A percentile compares a stretch with the other conserved stretches of the same genome.
Evolutionary conservation across 2,888 invertebrate genomes (phyloP).

Genomic region (Sympetrum striolatum): DNA sequence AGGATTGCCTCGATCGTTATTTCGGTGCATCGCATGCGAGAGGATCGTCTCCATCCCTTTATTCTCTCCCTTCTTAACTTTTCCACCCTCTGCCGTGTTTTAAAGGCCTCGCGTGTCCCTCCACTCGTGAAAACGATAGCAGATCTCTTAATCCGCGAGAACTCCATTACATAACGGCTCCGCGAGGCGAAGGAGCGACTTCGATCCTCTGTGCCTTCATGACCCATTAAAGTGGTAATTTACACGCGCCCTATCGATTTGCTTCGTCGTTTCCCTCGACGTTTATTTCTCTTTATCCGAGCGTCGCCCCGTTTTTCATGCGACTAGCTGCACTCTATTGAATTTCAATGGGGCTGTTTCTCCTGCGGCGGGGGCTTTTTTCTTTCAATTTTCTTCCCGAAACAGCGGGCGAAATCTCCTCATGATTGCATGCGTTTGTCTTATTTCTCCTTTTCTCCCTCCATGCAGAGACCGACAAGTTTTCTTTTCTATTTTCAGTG

Average conservation of each 20-base stretch:
- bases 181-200: not conserved
- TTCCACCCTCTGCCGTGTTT: not conserved
- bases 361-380: not conserved
- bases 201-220: not conserved
- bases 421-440: not conserved
- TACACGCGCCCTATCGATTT: constrained; percentile 6
- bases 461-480: no score
- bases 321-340: not conserved
- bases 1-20: not conserved
- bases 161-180: not conserved
- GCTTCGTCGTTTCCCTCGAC: not conserved
- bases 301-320: not conserved
- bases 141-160: constrained; percentile 24
- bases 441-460: no score
- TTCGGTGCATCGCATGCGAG: no score
- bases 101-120: not conserved
- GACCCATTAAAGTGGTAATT: not conserved
- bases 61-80: not conserved
- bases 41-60: not conserved
- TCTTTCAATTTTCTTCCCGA: not conserved
- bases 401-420: not conserved
- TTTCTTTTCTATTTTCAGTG: no score
- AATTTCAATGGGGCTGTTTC: not conserved
- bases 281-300: not conserved
- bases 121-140: not conserved